A percentile compares a stretch with the other conserved stretches of the same genome.
Evolutionary conservation across 2,797 vertebrate genomes (phyloP).

Genomic region (Macropodus opercularis): DNA sequence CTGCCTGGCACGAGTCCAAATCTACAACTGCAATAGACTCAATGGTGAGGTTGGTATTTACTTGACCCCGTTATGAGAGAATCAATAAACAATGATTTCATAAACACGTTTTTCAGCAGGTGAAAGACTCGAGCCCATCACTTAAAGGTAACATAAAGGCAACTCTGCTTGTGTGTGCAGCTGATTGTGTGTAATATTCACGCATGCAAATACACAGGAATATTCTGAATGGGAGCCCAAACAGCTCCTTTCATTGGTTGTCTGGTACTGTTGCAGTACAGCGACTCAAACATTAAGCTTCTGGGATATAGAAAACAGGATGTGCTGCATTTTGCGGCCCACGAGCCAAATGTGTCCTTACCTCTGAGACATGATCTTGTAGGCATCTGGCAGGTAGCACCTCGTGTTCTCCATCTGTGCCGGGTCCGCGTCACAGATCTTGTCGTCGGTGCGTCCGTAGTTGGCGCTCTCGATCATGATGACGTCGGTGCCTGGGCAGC

Average conservation of each 20-base stretch:
- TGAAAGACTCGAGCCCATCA: constrained; percentile 24
- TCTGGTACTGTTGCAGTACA: no score
- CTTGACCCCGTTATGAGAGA: no score
- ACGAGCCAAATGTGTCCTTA: constrained; percentile 61
- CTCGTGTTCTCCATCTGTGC: constrained; percentile 99
- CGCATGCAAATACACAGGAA: constrained; percentile 3
- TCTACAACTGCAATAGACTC: no score
- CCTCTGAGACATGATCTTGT: constrained; percentile 99
- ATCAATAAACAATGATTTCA: constrained; percentile 12
- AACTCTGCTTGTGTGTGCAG: background rate
- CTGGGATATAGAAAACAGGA: no score
- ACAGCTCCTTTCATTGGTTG: background rate
- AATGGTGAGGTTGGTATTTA: no score
- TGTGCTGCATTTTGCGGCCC: no score
- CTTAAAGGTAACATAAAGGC: constrained; percentile 16
- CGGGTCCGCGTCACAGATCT: constrained; percentile 98
- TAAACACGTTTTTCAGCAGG: constrained; percentile 12
- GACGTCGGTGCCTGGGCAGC: constrained; percentile 97
- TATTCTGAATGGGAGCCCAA: background rate
- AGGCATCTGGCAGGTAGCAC: constrained; percentile 98
- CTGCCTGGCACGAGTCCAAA: no score
- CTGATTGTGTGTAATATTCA: constrained; percentile 13
- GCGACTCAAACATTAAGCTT: no score
- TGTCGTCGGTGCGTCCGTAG: constrained; percentile 98
- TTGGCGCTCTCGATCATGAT: constrained; percentile 99